These are phyloP conservation scores for Hemitrygon akajei DNA, from an alignment of 2,797 vertebrate genomes.

Conservation along the genomic window DNA sequence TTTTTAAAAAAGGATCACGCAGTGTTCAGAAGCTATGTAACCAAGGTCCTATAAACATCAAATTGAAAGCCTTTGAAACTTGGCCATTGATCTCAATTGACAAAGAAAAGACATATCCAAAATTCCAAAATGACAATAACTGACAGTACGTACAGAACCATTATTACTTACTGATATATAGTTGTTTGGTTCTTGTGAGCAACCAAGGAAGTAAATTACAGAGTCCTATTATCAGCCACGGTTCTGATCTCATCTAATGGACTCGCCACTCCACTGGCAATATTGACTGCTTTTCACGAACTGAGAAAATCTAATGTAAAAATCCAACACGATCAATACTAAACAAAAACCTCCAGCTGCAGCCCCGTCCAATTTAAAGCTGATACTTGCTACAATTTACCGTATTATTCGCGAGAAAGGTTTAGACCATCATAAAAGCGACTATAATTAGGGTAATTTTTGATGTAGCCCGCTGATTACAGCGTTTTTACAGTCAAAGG, in stretches of 20 bases:
- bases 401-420: slow-evolving; percentile 99
- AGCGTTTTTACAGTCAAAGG: slow-evolving; percentile 99
- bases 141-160: slow-evolving; percentile 78
- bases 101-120: not conserved
- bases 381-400: slow-evolving; percentile 99
- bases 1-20: not conserved
- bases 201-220: slow-evolving; percentile 35
- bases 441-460: slow-evolving; percentile 99
- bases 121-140: slow-evolving; percentile 68
- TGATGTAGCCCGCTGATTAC: slow-evolving; percentile 99
- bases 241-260: slow-evolving; percentile 59
- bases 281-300: slow-evolving; percentile 90
- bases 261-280: slow-evolving; percentile 66
- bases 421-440: slow-evolving; percentile 97
- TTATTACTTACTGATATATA: slow-evolving; percentile 86
- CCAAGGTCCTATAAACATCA: not conserved
- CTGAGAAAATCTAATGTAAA: slow-evolving; percentile 90
- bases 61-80: not conserved
- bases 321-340: slow-evolving; percentile 95
- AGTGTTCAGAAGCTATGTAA: not conserved
- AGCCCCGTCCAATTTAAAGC: slow-evolving; percentile 98
- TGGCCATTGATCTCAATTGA: slow-evolving; percentile 10
- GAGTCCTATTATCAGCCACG: slow-evolving; percentile 66
- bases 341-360: slow-evolving; percentile 99
- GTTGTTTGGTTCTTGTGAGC: slow-evolving; percentile 50